Percentiles rank a stretch among this genome's conserved stretches.
Conservation (phyloP, 2,113 vertebrate genomes). For the Psilopsiagon aymara region DNA sequence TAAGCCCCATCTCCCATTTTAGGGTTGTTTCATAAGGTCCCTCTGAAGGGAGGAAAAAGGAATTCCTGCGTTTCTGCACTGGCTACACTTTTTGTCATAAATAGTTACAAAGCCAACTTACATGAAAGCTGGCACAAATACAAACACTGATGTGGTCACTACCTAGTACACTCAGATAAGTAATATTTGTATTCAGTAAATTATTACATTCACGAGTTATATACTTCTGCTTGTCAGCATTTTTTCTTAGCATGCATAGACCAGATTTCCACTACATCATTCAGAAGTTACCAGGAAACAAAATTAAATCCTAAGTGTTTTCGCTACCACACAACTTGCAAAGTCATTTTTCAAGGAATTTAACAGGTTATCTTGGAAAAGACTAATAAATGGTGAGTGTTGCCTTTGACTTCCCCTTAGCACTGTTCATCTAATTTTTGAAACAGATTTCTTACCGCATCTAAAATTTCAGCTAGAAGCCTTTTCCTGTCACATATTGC, state of each 20-base stretch:
- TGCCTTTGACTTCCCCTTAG: conserved; percentile 37
- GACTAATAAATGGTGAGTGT: conserved; percentile 16
- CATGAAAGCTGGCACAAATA: neutral
- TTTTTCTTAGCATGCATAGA: neutral
- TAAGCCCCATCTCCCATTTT: neutral
- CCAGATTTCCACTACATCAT: conserved; percentile 50
- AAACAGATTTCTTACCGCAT: conserved; percentile 17
- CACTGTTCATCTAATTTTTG: conserved; percentile 47
- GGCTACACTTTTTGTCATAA: neutral
- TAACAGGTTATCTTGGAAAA: conserved; percentile 39
- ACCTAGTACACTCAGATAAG: neutral
- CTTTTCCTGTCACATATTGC: conserved; percentile 55
- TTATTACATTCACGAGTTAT: conserved; percentile 43
- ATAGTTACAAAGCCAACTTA: neutral
- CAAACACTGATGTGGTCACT: neutral
- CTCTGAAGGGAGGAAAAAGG: neutral
- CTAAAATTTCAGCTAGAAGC: conserved; percentile 36
- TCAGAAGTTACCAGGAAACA: conserved; percentile 39
- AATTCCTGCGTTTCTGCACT: neutral
- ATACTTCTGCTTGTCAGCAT: conserved; percentile 37
- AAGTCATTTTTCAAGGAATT: conserved; percentile 50
- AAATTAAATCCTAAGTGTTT: conserved; percentile 47
- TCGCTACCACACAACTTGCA: conserved; percentile 4
- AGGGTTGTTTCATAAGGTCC: neutral
- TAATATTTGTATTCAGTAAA: conserved; percentile 20